Conservation (phyloP, 1,140 invertebrate genomes). For the Goniozus legneri region DNA sequence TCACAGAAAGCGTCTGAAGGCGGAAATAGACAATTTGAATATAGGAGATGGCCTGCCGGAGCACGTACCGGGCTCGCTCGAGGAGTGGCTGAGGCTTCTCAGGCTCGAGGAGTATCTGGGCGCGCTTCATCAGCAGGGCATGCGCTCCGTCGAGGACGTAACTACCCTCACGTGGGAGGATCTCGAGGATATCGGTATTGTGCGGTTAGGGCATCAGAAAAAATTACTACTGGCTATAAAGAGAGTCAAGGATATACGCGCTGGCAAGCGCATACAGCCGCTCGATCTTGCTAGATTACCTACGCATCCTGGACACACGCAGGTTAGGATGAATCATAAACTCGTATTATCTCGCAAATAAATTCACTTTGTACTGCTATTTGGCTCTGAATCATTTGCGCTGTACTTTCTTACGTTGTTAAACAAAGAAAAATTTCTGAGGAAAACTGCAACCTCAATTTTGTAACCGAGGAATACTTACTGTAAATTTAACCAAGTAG, state of each 20-base stretch:
- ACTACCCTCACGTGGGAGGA: constrained; percentile 98
- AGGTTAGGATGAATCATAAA: no score
- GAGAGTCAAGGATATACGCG: constrained; percentile 89
- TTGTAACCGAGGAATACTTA: no score
- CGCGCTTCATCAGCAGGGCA: constrained; percentile 87
- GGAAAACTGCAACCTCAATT: no score
- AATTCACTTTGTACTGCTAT: no score
- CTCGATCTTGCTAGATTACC: constrained; percentile 60
- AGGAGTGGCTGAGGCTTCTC: constrained; percentile 90
- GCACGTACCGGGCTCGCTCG: constrained; percentile 85
- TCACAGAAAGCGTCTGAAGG: constrained; percentile 92
- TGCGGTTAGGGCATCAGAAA: constrained; percentile 95
- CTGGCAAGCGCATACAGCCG: constrained; percentile 75
- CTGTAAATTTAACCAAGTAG: no score
- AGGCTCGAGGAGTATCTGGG: constrained; percentile 88
- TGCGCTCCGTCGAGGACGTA: constrained; percentile 87
- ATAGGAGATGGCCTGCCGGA: constrained; percentile 90
- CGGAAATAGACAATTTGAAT: constrained; percentile 92
- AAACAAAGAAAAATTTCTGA: no score
- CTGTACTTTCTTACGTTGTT: no score
- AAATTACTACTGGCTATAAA: constrained; percentile 96
- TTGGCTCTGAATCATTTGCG: no score
- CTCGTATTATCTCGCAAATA: no score
- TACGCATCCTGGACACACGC: constrained; percentile 55
- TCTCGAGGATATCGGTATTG: constrained; percentile 97